Evolutionary conservation across 2,797 vertebrate genomes (phyloP), one percentile per base, ranked within the genome.

Genomic region (Molossus molossus): DNA sequence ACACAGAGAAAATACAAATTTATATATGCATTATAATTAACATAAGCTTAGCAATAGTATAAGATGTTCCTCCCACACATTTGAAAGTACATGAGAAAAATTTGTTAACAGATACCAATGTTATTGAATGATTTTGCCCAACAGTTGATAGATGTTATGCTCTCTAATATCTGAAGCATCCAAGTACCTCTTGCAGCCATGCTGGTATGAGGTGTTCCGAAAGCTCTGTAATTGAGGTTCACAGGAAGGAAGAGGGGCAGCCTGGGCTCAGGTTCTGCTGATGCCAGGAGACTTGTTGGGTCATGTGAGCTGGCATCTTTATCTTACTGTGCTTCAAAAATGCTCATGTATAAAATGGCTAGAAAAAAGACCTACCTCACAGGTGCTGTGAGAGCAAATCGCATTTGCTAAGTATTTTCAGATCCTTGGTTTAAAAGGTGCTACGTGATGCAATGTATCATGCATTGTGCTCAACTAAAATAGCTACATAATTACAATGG

Each of bases 381-480:
- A 93, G 91, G 60, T 94, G 86, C 95, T 97, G 91, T 97, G 96
- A 96, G 95, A 95, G 40, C 89, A 88, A 95, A 96, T 96, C 9
- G 48, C 87, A 93, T 97, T 93, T 94, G 83, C 90, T 96, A 94
- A 96, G 90, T 94, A 87, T 95, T 96, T 96, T 27, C 87, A 92
- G 75, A 88, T 97, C 92, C 79, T 96, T 95, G 83, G 84, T 94
- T 87, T 94, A 87, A 96, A 97, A 96, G 96, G 97, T 97, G 97
- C 97, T 98, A 96, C 4, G 1, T 96, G 93, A 95, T 90, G 87
- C 79, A 87, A 33, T 72, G 27, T 90, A 33, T 70, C 58, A 29
- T 77, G 84, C 76, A 81, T 95, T 97, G 76, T 69, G 67, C 87
- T 94, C 95, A 89, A 92, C 85, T 97, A 77, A 93, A 96, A 76